Evolutionary conservation across 2,888 invertebrate genomes (phyloP), one percentile per base, ranked within the genome.

Genomic region (Amblyteles armatorius): DNA sequence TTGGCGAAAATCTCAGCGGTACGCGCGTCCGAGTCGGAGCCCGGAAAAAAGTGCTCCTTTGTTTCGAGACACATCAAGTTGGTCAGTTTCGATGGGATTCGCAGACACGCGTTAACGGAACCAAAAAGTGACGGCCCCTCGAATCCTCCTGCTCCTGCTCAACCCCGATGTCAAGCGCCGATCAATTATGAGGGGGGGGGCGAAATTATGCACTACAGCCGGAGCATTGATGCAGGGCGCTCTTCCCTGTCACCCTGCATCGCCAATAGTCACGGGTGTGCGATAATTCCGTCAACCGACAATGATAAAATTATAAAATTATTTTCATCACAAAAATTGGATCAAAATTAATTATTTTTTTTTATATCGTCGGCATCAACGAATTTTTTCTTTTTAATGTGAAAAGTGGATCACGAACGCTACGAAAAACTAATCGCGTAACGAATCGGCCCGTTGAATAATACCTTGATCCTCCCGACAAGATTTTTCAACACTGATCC

Each of bases 51-150:
- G 16, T 16, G 68, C 69, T 13, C 22, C 26, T 7, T 22, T 19
- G 67, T 79, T 69, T 69, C 36, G 69, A 48, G 36, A 63, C 48
- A 33, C 71, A 26, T n/a, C 9, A 71, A 71, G 69, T 60, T 50
- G 36, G 69, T 50, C 19, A 79, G 4, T 50, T 50, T 33, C 69
- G 57, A 48, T 60, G 33, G 57, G 48, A 79, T 79, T 79, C 22
- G 29, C 69, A 44, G 16, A 48, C 22, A 40, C 22, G 40, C 72
- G 40, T 57, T 44, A 40, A 73, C 72, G 72, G 72, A 57, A 57
- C 44, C 13, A 40, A 57, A 60, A 40, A 40, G 40, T 40, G 72
- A 2, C 3, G n/a, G 2, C 22, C 55, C n/a, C 22, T 55, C n/a
- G 16, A 29, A 26, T 16, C 16, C 9, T 52, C 13, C 48, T 3